Evolutionary conservation across 2,797 vertebrate genomes (phyloP), one percentile per base, ranked within the genome.

Genomic region (Micropoecilia bifurca): DNA sequence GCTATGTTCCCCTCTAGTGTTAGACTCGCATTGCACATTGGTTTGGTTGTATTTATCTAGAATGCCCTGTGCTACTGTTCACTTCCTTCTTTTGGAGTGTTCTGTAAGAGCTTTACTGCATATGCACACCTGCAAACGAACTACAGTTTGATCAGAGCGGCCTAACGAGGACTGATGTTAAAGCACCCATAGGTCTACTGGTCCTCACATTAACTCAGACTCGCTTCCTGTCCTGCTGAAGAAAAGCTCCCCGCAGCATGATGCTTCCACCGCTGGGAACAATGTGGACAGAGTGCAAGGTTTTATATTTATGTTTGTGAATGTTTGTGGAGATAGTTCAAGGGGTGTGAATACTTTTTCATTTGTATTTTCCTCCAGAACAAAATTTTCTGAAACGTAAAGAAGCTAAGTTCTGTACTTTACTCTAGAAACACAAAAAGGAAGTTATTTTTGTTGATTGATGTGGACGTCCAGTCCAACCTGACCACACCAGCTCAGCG

Each of bases 311-410:
- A 33, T 33, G 33, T 33, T 33, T 33, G 1, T 33, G 33, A 33
- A 33, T 33, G 55, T 14, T 59, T 59, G 55, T 30, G n/a, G 8
- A 25, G 3, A 43, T 8, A 45, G 2, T n/a, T 45, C 13, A 45
- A 45, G 2, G 5, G 12, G 4, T 45, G 41, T 45, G 68, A 71
- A 71, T n/a, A 28, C 22, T 41, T 68, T 68, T 36, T 14, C 59
- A 36, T 30, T 30, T 63, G 25, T n/a, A 20, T 69, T 69, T 69
- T 69, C 39, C 9, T 45, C 66, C 85, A 78, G 88, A 84, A 4
- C 4, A 81, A 61, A 80, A 87, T 86, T 88, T 92, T 89, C 85
- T 79, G 69, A 89, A 74, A 69, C 83, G 87, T 86, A 77, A 91
- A 93, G 89, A 88, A 90, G 77, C 83, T 41, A 41, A 41, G 7